These are phyloP conservation scores for Dicranocentrus wangi DNA, from an alignment of 2,888 invertebrate genomes.

Conservation along the genomic window DNA sequence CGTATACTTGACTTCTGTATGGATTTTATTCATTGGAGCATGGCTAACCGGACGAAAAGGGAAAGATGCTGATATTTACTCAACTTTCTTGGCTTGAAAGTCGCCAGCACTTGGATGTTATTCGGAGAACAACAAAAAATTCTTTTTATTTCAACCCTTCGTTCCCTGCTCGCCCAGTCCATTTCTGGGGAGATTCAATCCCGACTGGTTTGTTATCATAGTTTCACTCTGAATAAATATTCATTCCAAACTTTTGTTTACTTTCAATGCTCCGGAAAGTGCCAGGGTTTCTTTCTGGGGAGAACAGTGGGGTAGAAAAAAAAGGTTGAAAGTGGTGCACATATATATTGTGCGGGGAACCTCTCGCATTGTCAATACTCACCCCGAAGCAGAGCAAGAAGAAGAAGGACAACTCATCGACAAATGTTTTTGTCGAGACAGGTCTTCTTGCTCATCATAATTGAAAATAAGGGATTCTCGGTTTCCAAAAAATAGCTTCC, in stretches of 20 bases:
- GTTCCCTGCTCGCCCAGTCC: not conserved
- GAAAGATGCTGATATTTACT: not conserved
- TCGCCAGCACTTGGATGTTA: too few species aligned
- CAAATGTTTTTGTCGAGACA: too few species aligned
- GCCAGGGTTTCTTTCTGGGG: not conserved
- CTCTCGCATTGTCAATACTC: too few species aligned
- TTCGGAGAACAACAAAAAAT: not conserved
- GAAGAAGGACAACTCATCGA: too few species aligned
- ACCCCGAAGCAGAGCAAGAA: too few species aligned
- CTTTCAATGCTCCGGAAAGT: conserved; percentile 22
- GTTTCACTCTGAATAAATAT: conserved; percentile 58
- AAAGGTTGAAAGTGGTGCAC: too few species aligned
- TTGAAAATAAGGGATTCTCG: too few species aligned
- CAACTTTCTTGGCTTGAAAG: too few species aligned
- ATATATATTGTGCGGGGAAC: too few species aligned
- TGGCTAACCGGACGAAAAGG: not conserved
- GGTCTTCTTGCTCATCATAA: too few species aligned
- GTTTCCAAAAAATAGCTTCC: too few species aligned
- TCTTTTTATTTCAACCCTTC: not conserved
- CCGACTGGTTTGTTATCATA: conserved; percentile 53
- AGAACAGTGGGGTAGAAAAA: too few species aligned
- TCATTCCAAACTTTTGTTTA: conserved; percentile 63
- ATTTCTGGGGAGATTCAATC: conserved; percentile 39
- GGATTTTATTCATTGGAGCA: conserved; percentile 9
- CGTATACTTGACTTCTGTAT: conserved; percentile 35